A percentile compares a stretch with the other conserved stretches of the same genome.
Conservation (phyloP, 2,797 vertebrate genomes). For the Pipistrellus nathusii region DNA sequence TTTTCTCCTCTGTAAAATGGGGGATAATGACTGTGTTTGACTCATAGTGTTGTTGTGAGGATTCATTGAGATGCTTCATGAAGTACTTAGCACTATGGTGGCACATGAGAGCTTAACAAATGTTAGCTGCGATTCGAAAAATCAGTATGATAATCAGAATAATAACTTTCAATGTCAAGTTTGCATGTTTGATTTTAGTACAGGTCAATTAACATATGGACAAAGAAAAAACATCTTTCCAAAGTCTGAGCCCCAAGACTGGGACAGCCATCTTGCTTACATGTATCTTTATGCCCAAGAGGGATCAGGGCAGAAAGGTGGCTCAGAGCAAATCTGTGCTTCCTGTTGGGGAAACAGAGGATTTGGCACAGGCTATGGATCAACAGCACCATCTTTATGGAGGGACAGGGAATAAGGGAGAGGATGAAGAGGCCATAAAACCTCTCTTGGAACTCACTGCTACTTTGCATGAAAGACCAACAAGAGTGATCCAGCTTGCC, state of each 20-base stretch:
- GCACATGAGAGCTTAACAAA: neutral
- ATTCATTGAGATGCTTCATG: neutral
- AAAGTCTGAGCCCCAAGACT: neutral
- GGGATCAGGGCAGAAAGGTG: neutral
- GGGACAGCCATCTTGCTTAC: neutral
- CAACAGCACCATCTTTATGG: neutral
- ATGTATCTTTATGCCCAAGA: neutral
- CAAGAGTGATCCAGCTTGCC: neutral
- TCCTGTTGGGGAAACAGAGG: neutral
- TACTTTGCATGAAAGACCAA: neutral
- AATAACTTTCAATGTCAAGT: conserved; percentile 20
- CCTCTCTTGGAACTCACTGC: neutral
- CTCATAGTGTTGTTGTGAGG: neutral
- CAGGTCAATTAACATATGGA: neutral
- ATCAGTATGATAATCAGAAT: neutral
- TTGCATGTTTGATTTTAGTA: neutral
- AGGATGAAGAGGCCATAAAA: neutral
- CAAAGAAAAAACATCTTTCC: conserved; percentile 28
- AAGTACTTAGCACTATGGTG: neutral
- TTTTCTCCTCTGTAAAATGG: conserved; percentile 11
- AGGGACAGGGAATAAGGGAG: neutral
- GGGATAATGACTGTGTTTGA: neutral
- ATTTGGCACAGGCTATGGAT: neutral
- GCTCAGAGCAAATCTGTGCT: neutral
- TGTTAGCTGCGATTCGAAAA: neutral